Evolutionary conservation across 2,888 invertebrate species (phyloP), one percentile per base, ranked within the genome.

Genomic region (Torymus tubicola): DNA sequence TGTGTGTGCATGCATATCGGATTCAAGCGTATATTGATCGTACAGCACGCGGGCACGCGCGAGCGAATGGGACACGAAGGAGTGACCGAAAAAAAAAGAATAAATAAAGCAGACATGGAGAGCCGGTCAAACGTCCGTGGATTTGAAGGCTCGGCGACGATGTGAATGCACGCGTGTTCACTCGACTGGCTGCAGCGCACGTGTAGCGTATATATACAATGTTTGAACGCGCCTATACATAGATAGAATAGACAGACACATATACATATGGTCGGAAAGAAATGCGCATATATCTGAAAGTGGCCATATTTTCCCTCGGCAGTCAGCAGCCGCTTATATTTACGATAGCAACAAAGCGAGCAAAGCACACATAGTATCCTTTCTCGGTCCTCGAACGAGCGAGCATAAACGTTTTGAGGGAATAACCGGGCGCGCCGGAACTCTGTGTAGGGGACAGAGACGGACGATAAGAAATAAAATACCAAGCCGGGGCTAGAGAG

Each of bases 331-430:
- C 64, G 57, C 64, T 71, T 65, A 65, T 71, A 78, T 71, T 71
- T 78, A 78, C 78, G 71, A 78, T 55, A 57, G 64, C 64, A 42
- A 77, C 70, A 70, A 70, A 77, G 67, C 67, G 21, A 58, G 42
- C 42, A 42, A 2, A 21, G 42, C 42, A 42, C 42, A 16, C 42
- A 42, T 8, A 16, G 58, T 60, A 72, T 72, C 53, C 21, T 8
- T 8, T 42, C 73, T 73, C n/a, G n/a, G n/a, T n/a, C n/a, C 13
- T 61, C 14, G 72, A 72, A 72, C 63, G 75, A 67, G 53, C 60
- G 53, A 24, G 68, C 67, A 68, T 75, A 75, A 75, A 75, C 68
- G 67, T 52, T 67, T 60, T 53, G 58, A 52, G 68, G 53, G 68
- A 18, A 68, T 42, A 8, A 42, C 42, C 42, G 42, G 42, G 42